These are phyloP conservation scores for Oxyscelio sp. DNA, from an alignment of 2,888 invertebrate genomes.

Conservation along the genomic window DNA sequence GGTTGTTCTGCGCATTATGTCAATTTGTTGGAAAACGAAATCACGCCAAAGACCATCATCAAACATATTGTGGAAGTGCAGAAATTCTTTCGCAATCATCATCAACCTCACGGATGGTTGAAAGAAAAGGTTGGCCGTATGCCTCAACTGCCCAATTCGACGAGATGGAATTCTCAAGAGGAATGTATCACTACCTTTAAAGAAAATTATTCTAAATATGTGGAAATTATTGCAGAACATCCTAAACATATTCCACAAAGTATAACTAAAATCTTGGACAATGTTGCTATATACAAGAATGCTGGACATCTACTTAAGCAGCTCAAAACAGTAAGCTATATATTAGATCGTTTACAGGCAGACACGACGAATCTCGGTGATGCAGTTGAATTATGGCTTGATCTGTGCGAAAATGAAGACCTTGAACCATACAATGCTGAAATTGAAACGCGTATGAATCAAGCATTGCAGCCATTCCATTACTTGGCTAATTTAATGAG, in stretches of 20 bases:
- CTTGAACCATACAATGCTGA: conserved; percentile 7
- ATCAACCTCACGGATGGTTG: conserved; percentile 29
- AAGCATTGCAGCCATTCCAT: conserved; percentile 23
- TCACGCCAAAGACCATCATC: conserved; percentile 2
- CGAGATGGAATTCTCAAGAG: conserved; percentile 32
- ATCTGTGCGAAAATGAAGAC: conserved; percentile 13
- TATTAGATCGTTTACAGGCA: conserved; percentile 31
- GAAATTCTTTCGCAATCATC: conserved; percentile 28
- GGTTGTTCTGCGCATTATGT: conserved; percentile 34
- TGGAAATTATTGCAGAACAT: conserved; percentile 6
- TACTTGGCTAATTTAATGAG: conserved; percentile 29
- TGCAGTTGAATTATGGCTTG: conserved; percentile 46
- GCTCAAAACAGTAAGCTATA: conserved; percentile 2
- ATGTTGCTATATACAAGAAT: conserved; percentile 35
- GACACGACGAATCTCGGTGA: conserved; percentile 32
- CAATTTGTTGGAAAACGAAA: conserved; percentile 32
- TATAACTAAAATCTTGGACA: conserved; percentile 28
- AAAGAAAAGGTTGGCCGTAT: conserved; percentile 19
- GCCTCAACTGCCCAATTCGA: conserved; percentile 34
- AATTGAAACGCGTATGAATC: conserved; percentile 21
- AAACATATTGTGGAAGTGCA: conserved; percentile 24
- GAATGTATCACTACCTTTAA: conserved; percentile 22
- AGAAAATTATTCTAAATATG: conserved; percentile 35
- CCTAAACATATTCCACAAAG: conserved; percentile 6
- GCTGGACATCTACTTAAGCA: conserved; percentile 27